Conservation (phyloP, 2,888 invertebrate species). For the Conchocele bisecta region DNA sequence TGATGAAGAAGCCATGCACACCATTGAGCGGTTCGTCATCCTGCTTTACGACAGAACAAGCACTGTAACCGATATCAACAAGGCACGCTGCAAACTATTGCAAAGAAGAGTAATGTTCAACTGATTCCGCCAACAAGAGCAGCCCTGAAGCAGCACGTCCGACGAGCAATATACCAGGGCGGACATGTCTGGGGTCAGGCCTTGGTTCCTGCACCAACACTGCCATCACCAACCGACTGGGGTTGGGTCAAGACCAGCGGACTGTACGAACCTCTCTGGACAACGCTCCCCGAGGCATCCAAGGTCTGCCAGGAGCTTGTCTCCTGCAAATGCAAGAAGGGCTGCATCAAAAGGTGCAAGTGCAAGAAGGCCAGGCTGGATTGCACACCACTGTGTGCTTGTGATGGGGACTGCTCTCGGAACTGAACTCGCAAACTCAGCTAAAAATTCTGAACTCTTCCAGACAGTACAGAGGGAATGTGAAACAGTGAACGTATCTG, state of each 20-base stretch:
- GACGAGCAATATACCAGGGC: background rate
- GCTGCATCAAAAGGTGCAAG: background rate
- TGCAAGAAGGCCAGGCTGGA: background rate
- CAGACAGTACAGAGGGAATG: no score
- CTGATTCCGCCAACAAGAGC: background rate
- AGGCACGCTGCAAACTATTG: background rate
- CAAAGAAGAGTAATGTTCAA: background rate
- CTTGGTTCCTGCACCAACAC: background rate
- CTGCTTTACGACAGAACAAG: conserved; percentile 2
- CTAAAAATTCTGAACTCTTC: no score
- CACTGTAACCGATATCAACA: background rate
- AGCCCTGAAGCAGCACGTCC: background rate
- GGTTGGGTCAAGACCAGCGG: background rate
- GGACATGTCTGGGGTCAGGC: background rate
- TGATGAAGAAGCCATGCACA: background rate
- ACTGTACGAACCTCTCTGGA: background rate
- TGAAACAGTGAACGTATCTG: no score
- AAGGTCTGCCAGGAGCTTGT: conserved; percentile 6
- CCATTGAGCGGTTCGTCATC: background rate
- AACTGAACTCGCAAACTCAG: no score
- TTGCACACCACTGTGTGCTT: background rate
- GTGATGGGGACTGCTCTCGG: no score
- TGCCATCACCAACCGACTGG: background rate
- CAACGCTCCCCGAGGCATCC: background rate
- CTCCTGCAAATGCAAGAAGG: background rate